Conservation (phyloP, 2,113 vertebrate genomes). For the Saccopteryx leptura region DNA sequence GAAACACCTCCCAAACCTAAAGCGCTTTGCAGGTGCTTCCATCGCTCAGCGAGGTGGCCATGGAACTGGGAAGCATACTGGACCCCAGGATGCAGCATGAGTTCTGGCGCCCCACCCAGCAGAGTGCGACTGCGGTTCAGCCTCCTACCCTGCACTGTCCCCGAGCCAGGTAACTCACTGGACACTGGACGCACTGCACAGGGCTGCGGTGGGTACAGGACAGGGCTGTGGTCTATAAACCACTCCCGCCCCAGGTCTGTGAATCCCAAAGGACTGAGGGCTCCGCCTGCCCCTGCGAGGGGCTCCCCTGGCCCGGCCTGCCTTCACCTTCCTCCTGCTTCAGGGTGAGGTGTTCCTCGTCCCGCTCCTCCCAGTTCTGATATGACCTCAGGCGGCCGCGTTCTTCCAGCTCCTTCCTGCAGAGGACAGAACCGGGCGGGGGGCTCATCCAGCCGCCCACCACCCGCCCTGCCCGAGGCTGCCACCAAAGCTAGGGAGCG, state of each 20-base stretch:
- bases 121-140: fast-evolving
- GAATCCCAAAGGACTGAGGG: background rate
- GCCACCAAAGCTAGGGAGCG: background rate
- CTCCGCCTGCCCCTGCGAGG: background rate
- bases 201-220: background rate
- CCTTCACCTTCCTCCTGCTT: slow-evolving; percentile 80
- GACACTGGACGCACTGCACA: fast-evolving
- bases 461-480: background rate
- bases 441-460: background rate
- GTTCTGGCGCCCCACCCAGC: fast-evolving
- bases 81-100: background rate
- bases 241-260: fast-evolving
- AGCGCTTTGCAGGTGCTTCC: background rate
- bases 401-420: slow-evolving; percentile 68
- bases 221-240: fast-evolving
- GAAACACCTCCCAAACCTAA: background rate
- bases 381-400: background rate
- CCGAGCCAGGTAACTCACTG: too few relatives aligned
- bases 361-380: slow-evolving; percentile 47
- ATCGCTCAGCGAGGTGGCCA: background rate
- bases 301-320: background rate
- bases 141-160: background rate
- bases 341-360: slow-evolving; percentile 58
- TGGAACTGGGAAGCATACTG: background rate
- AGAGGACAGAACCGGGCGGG: background rate